phyloP scores from a whole-genome alignment of 2,797 vertebrate species.

The Oreochromis grahami region DNA sequence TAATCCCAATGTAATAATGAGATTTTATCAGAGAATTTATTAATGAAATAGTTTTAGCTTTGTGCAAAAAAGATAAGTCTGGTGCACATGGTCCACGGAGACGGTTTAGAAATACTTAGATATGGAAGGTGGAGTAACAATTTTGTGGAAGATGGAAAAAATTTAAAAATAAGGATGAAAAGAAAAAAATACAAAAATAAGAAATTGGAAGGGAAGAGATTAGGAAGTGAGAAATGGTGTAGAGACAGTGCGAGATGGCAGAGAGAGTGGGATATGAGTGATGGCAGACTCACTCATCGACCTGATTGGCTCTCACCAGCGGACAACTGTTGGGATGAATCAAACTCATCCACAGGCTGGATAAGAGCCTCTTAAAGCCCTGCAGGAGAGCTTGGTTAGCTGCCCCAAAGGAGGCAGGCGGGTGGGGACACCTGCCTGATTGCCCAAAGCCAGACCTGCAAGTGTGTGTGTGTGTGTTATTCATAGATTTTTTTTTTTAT shows the following conservation, averaged over 20 bases:
- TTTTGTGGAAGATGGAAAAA: background rate
- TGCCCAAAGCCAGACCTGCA: background rate
- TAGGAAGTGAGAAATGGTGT: background rate
- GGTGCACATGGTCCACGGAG: background rate
- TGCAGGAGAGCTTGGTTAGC: slow-evolving; percentile 12
- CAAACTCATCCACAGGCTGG: slow-evolving; percentile 4
- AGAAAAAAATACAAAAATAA: background rate
- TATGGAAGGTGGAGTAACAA: background rate
- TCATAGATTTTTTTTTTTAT: background rate
- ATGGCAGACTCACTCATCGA: background rate
- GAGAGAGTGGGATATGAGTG: background rate
- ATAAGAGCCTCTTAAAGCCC: slow-evolving; percentile 16
- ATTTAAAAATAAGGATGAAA: background rate
- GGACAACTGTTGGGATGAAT: background rate
- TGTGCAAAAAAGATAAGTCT: background rate
- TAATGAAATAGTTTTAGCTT: background rate
- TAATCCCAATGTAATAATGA: background rate
- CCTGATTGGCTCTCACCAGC: slow-evolving; percentile 4
- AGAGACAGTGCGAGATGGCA: background rate
- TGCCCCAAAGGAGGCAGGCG: background rate
- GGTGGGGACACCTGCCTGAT: slow-evolving; percentile 20
- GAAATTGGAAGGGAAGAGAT: too few relatives aligned
- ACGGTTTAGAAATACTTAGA: background rate
- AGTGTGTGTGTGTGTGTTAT: background rate
- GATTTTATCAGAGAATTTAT: background rate